These are phyloP conservation scores for Trinorchestia longiramus DNA, from an alignment of 1,140 invertebrate genomes.

Conservation along the genomic window DNA sequence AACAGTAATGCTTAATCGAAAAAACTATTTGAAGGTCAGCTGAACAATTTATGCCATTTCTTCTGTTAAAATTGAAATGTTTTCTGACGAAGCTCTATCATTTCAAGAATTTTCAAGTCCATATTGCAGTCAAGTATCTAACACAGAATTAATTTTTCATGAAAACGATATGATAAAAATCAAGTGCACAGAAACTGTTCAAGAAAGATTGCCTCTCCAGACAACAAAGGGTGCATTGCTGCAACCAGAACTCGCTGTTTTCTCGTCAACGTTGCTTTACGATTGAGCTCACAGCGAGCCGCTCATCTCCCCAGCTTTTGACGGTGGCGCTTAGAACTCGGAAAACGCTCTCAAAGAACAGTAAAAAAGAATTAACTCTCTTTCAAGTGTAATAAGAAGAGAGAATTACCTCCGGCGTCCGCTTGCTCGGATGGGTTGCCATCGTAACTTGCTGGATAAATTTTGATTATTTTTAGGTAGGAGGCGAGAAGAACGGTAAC, in stretches of 20 bases:
- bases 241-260: background rate
- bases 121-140: no score
- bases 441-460: background rate
- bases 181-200: no score
- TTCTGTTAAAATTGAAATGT: no score
- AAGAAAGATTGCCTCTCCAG: no score
- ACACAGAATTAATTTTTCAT: no score
- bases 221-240: background rate
- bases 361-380: conserved; percentile 19
- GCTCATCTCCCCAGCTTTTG: background rate
- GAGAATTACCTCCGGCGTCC: conserved; percentile 25
- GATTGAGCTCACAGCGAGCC: background rate
- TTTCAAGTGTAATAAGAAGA: conserved; percentile 19
- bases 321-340: background rate
- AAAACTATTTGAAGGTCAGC: no score
- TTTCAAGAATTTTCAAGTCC: no score
- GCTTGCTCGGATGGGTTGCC: background rate
- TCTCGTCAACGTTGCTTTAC: background rate
- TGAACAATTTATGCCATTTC: no score
- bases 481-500: background rate
- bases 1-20: no score
- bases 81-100: no score
- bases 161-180: no score
- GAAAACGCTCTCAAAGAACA: background rate
- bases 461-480: background rate